These are phyloP conservation scores for Drosophila anceps DNA, from an alignment of 2,888 invertebrate genomes.

Conservation along the genomic window DNA sequence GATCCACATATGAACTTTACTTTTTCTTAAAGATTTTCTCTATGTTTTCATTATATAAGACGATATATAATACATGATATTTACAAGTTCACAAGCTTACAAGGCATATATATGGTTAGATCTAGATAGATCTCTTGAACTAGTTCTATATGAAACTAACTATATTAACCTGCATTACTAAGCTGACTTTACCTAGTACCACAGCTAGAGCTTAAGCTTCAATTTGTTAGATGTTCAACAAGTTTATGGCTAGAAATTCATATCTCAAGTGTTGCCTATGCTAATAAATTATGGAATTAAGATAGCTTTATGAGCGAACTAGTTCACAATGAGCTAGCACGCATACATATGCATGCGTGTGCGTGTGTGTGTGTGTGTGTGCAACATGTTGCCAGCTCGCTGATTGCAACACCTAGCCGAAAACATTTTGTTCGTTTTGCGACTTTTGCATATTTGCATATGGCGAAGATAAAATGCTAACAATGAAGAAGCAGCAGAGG, in stretches of 20 bases:
- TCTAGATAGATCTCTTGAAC: too few relatives aligned
- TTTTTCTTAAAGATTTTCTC: background rate
- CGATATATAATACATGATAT: background rate
- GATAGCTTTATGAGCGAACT: slow-evolving; percentile 19
- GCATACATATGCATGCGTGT: background rate
- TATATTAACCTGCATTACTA: background rate
- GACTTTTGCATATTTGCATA: slow-evolving; percentile 31
- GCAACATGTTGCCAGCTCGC: slow-evolving; percentile 38
- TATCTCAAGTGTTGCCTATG: background rate
- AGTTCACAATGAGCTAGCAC: background rate
- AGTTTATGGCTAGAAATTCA: background rate
- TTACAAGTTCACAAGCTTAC: background rate
- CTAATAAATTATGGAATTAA: slow-evolving; percentile 21
- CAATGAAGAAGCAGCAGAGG: slow-evolving; percentile 2
- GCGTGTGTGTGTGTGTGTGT: background rate
- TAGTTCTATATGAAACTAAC: background rate
- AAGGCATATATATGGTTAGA: background rate
- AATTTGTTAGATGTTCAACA: background rate
- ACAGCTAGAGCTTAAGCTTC: background rate
- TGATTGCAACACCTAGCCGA: slow-evolving; percentile 51
- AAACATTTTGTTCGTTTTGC: slow-evolving; percentile 4
- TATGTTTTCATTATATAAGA: background rate
- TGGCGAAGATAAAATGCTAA: slow-evolving; percentile 26
- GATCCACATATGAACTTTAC: background rate
- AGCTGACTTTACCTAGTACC: background rate